Percentiles rank a stretch among this genome's conserved stretches.
These are phyloP conservation scores for Lamellibrachia columna DNA, from an alignment of 2,888 invertebrate species.

Conservation along the genomic window DNA sequence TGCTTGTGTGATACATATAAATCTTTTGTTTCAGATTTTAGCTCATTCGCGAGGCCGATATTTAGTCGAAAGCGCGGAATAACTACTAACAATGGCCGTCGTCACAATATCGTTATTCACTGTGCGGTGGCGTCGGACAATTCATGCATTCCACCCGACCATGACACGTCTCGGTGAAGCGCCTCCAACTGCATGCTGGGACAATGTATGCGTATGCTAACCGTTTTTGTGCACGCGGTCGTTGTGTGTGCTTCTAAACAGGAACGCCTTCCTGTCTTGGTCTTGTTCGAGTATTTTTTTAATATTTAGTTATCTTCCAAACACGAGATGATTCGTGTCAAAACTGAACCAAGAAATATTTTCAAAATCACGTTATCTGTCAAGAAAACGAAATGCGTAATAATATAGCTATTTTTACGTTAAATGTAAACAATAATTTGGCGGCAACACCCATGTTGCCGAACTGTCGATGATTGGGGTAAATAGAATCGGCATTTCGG, in stretches of 20 bases:
- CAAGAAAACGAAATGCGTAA: neutral
- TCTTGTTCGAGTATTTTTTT: neutral
- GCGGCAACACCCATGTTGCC: too few species aligned
- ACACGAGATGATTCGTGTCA: neutral
- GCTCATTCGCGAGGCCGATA: slow-evolving; percentile 7
- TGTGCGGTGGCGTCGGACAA: slow-evolving; percentile 1
- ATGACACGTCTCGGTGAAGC: neutral
- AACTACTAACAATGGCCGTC: neutral
- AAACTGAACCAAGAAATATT: neutral
- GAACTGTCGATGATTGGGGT: too few species aligned
- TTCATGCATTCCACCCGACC: neutral
- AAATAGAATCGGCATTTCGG: too few species aligned
- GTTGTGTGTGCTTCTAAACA: neutral
- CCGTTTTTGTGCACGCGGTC: neutral
- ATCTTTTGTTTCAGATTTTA: slow-evolving; percentile 3
- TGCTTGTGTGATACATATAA: neutral
- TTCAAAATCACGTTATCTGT: neutral
- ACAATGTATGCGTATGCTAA: neutral
- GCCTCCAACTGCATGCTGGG: neutral
- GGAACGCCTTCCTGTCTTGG: neutral
- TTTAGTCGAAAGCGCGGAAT: slow-evolving; percentile 3
- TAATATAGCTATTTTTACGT: neutral
- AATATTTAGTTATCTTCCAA: neutral
- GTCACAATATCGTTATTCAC: neutral
- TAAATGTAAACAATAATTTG: too few species aligned